Conservation (phyloP, 2,888 invertebrate genomes). For the Rapana venosa region DNA sequence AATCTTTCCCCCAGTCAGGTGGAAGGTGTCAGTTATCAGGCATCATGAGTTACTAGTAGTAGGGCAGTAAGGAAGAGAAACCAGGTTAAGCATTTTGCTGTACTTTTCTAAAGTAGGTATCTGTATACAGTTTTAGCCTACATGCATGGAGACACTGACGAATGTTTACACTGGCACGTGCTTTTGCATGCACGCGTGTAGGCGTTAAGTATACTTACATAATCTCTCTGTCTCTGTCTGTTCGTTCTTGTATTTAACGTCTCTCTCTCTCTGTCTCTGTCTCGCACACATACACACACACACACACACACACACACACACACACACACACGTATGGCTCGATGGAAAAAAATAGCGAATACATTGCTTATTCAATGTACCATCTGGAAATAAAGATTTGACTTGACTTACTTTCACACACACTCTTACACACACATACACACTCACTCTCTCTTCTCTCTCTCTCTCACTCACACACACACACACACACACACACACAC, state of each 20-base stretch:
- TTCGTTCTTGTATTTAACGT: background rate
- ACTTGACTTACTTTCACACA: too few relatives aligned
- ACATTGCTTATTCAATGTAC: too few relatives aligned
- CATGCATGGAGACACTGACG: background rate
- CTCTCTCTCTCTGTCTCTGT: background rate
- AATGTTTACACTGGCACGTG: background rate
- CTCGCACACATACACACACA: background rate
- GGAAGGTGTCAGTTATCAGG: background rate
- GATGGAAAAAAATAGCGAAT: too few relatives aligned
- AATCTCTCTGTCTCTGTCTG: background rate
- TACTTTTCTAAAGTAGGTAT: background rate
- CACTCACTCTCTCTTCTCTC: too few relatives aligned
- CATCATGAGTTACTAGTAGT: background rate
- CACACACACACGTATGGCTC: background rate
- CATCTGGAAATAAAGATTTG: too few relatives aligned
- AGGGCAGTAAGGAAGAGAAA: too few relatives aligned
- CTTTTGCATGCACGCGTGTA: background rate
- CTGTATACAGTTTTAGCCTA: background rate
- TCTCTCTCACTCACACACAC: background rate
- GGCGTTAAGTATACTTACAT: background rate
- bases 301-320: background rate
- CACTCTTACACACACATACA: background rate
- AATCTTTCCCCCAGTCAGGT: too few relatives aligned
- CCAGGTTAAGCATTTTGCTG: background rate
- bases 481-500: constrained; percentile 6